These are phyloP conservation scores for Hydrolagus affinis DNA, from an alignment of 2,113 vertebrate species.

Conservation along the genomic window DNA sequence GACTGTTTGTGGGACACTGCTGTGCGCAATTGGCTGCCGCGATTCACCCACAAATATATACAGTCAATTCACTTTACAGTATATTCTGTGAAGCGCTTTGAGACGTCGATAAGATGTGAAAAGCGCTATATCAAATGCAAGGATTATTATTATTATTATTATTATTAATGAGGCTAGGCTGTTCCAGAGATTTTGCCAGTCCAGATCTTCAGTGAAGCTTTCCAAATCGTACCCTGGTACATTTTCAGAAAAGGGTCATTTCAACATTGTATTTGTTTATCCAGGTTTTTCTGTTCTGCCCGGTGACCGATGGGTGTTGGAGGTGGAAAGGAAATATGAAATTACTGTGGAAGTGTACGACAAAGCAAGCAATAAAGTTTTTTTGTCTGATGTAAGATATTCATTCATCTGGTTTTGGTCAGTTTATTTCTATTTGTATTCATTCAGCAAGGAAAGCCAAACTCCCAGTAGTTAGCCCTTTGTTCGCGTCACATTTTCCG, in stretches of 20 bases:
- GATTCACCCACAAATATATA: no score
- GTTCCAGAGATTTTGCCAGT: background rate
- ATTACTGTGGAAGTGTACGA: constrained; percentile 49
- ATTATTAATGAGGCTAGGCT: background rate
- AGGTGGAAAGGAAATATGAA: constrained; percentile 42
- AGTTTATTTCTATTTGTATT: background rate
- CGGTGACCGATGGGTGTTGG: constrained; percentile 48
- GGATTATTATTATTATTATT: no score
- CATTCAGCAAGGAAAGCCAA: background rate
- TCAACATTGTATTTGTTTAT: constrained; percentile 17
- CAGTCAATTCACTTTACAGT: no score
- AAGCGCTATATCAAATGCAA: no score
- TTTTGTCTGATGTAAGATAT: constrained; percentile 51
- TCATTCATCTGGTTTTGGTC: background rate
- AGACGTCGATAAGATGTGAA: no score
- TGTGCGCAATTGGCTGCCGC: no score
- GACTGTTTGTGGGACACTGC: no score
- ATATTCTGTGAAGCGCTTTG: no score
- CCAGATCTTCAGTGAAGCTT: background rate
- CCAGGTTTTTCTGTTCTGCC: constrained; percentile 45
- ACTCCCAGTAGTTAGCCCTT: background rate
- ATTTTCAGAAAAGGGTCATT: background rate
- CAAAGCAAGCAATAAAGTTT: constrained; percentile 45
- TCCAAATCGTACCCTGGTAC: background rate
- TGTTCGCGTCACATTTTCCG: background rate